Evolutionary conservation across 1,140 invertebrate species (phyloP), one percentile per base, ranked within the genome.

Genomic region (Meloidogyne exigua): DNA sequence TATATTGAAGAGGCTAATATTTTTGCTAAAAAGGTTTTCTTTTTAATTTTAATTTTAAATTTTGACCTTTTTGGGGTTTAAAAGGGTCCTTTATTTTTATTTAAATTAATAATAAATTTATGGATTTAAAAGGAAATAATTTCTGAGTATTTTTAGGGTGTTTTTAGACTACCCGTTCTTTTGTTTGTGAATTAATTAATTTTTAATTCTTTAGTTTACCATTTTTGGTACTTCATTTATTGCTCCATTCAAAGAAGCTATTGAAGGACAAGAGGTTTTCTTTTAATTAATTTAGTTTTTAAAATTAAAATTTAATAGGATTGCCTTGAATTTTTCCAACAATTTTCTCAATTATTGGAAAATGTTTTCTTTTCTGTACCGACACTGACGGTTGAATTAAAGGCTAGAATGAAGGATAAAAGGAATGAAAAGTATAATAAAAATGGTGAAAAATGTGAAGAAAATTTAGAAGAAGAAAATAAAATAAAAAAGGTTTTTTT

Each of bases 361-460:
- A 71, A 42, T 71, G n/a, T 18, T 71, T 57, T 71, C n/a, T 57
- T 71, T 71, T 28, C 42, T 57, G 44, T 44, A 39, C 42, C 69
- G 49, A 9, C 13, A 71, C 23, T 25, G 15, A 28, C 25, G 49
- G 21, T 28, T 18, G 32, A 71, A 57, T 57, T 57, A 18, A 69
- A 57, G 68, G 28, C 32, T 4, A 25, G 13, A 9, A 42, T 26
- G 5, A 71, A 44, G 9, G 69, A 36, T 44, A 4, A 71, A 21
- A n/a, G 13, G 39, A 18, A 13, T 25, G 49, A 69, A 69, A 32
- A 36, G 49, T 39, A n/a, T n/a, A n/a, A n/a, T 0, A 57, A 21
- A 57, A 57, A 57, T 57, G 4, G 0, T n/a, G 68, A 69, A 36
- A 23, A 32, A 13, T 32, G 18, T 28, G 26, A 44, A 49, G 28